These are phyloP conservation scores for Enteromius anoplus DNA, from an alignment of 2,797 vertebrate species.

Conservation along the genomic window DNA sequence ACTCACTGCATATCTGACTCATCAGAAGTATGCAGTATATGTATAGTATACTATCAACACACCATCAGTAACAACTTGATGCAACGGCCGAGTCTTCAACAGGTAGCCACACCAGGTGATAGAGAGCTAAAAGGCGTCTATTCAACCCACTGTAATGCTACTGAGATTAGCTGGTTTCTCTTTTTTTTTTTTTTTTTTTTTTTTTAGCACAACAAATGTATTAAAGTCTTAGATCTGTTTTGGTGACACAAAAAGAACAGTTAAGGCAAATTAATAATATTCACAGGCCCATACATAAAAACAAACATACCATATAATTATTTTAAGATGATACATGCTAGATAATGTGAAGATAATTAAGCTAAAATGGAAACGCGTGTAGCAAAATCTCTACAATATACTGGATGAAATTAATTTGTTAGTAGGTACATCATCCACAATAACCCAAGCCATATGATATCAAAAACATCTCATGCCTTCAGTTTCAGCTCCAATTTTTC, in stretches of 20 bases:
- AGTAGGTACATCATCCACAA: neutral
- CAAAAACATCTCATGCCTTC: slow-evolving; percentile 80
- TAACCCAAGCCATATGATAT: neutral
- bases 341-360: neutral
- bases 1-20: too few relatives aligned
- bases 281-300: neutral
- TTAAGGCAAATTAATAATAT: neutral
- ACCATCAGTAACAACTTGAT: too few relatives aligned
- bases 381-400: neutral
- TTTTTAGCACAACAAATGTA: neutral
- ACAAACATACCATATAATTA: neutral
- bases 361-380: neutral
- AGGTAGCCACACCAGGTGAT: too few relatives aligned
- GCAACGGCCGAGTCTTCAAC: too few relatives aligned
- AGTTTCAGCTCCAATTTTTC: slow-evolving; percentile 88
- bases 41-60: too few relatives aligned
- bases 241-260: neutral
- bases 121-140: too few relatives aligned
- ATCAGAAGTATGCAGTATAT: too few relatives aligned
- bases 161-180: too few relatives aligned
- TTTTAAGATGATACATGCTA: neutral
- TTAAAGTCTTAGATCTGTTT: neutral
- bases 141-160: too few relatives aligned
- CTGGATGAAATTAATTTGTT: neutral
- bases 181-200: too few relatives aligned